Conservation (phyloP, 2,797 vertebrate genomes). For the Diglossa cyanea region DNA sequence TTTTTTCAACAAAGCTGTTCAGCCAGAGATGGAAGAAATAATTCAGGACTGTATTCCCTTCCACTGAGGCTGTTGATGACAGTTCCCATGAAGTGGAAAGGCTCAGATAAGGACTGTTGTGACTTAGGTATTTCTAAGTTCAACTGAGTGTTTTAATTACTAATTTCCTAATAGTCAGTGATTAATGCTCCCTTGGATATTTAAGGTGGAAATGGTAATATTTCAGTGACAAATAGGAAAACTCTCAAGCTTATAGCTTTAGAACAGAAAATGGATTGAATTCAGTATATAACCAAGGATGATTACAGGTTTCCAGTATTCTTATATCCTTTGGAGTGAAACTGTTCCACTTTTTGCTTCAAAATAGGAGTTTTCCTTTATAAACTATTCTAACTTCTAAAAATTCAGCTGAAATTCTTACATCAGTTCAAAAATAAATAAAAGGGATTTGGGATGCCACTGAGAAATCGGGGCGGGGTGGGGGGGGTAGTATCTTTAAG, state of each 20-base stretch:
- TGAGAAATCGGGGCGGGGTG: fast-evolving
- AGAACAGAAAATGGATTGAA: neutral
- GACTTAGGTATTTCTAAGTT: neutral
- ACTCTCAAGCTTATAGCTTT: neutral
- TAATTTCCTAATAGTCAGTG: neutral
- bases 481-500: neutral
- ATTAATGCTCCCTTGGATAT: neutral
- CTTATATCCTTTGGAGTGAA: neutral
- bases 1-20: neutral
- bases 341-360: neutral
- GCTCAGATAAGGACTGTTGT: neutral
- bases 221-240: neutral
- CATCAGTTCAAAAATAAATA: neutral
- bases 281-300: neutral
- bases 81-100: neutral
- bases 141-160: neutral
- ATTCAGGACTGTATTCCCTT: neutral
- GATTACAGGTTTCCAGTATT: neutral
- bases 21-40: neutral
- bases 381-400: neutral
- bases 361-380: neutral
- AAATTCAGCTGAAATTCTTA: neutral
- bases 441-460: neutral
- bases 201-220: neutral
- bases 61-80: neutral